phyloP scores from a whole-genome alignment of 2,888 invertebrate genomes.

The Masnerella sp. region DNA sequence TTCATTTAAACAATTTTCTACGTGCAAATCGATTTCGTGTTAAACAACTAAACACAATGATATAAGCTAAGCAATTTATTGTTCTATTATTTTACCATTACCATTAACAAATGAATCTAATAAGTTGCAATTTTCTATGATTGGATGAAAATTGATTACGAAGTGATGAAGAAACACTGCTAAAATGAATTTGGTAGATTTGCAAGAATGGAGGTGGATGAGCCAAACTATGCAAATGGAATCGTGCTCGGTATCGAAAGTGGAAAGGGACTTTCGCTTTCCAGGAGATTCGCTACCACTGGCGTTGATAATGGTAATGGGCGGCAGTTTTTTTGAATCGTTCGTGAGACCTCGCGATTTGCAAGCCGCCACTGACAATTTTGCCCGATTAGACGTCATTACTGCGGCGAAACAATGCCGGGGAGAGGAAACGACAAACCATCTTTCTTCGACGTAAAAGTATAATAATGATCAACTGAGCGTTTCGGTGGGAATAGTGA shows the following conservation, averaged over 20 bases:
- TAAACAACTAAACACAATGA: no score
- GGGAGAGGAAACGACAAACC: constrained; percentile 23
- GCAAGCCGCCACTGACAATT: constrained; percentile 24
- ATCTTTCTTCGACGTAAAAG: constrained; percentile 36
- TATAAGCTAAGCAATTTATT: no score
- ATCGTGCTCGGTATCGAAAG: constrained; percentile 50
- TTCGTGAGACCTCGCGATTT: constrained; percentile 39
- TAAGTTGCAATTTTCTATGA: no score
- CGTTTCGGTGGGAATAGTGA: no score
- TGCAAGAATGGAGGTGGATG: constrained; percentile 32
- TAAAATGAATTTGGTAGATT: no score
- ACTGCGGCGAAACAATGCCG: constrained; percentile 27
- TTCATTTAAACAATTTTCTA: no score
- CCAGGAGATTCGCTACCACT: constrained; percentile 23
- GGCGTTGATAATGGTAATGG: constrained; percentile 32
- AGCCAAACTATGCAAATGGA: constrained; percentile 41
- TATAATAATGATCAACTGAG: constrained; percentile 44
- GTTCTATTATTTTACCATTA: no score
- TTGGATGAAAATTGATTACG: no score
- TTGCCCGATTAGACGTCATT: constrained; percentile 43
- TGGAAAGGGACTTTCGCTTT: constrained; percentile 52
- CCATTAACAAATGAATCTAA: no score
- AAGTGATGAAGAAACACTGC: no score
- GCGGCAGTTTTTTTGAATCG: constrained; percentile 13
- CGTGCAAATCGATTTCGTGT: no score